A percentile compares a stretch with the other conserved stretches of the same genome.
Evolutionary conservation across 1,140 invertebrate species (phyloP).

Genomic region (Brachystomella parvula): DNA sequence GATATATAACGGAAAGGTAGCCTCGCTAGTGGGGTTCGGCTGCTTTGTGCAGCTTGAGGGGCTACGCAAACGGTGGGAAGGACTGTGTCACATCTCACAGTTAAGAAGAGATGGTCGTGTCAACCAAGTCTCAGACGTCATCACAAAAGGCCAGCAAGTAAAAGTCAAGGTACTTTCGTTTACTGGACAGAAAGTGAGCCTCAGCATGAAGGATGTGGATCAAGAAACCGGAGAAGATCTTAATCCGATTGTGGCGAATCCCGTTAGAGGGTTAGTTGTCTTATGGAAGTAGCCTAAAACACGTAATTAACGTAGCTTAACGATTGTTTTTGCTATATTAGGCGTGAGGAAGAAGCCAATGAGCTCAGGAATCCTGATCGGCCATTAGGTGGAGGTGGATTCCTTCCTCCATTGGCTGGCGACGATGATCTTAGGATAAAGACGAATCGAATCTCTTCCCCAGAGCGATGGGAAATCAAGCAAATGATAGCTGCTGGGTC

Average conservation of each 20-base stretch:
- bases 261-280: constrained; percentile 23
- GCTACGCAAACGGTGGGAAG: constrained; percentile 76
- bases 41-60: constrained; percentile 96
- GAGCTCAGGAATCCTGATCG: constrained; percentile 70
- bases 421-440: constrained; percentile 67
- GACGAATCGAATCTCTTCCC: constrained; percentile 88
- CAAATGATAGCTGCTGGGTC: constrained; percentile 78
- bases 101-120: constrained; percentile 85
- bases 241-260: constrained; percentile 61
- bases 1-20: constrained; percentile 90
- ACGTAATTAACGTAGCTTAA: background rate
- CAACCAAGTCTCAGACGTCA: constrained; percentile 88
- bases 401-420: constrained; percentile 59
- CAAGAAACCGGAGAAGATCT: constrained; percentile 90
- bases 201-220: constrained; percentile 98
- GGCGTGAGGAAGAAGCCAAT: constrained; percentile 33
- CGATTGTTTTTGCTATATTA: background rate
- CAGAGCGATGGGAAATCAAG: constrained; percentile 86
- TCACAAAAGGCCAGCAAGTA: constrained; percentile 80
- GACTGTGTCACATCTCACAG: constrained; percentile 96
- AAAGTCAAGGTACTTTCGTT: constrained; percentile 87
- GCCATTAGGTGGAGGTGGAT: constrained; percentile 60
- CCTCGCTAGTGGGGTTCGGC: constrained; percentile 92
- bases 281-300: background rate
- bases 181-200: constrained; percentile 85